Evolutionary conservation across 2,797 vertebrate genomes (phyloP), one percentile per base, ranked within the genome.

Genomic region (Knipowitschia caucasica): DNA sequence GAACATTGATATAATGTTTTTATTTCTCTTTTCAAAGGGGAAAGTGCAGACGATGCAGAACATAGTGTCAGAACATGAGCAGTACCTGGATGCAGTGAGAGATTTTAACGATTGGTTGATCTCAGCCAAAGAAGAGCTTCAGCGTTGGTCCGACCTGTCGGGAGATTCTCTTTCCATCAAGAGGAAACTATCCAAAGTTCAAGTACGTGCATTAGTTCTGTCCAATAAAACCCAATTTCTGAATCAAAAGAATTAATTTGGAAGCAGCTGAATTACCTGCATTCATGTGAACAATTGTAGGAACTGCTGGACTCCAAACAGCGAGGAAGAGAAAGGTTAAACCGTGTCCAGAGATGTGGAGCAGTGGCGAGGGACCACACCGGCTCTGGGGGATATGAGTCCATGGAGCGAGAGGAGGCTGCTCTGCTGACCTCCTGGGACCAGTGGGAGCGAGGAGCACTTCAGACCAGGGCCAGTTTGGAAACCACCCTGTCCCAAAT

Each of bases 41-140:
- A 98, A 96, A 86, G 95, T 97, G 62, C 94, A 93, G 62, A 91
- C 90, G 58, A 91, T 92, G 64, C 93, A 96, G 81, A 93, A 91
- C 58, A 87, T 92, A 0, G 92, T 98, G 54, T 94, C 93, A 62
- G 94, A 98, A 62, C 96, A 99, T 42, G 89, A 96, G 57, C 87
- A 94, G 63, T 98, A 98, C 38, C 71, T 95, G 1, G 94, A 95
- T 42, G 89, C 95, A 2, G 92, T 99, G 35, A 92, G 96, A 67
- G 96, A 99, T 71, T 93, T 97, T 79, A 93, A 92, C 0, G 95
- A 98, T 66, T 99, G 97, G 96, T 92, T 99, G 39, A 88, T 94
- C 56, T 98, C 93, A 10, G 97, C 95, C 15, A 97, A 95, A 78
- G 96, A 99, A 78, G 96, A 99, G 67, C 91, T 99, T 11, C 94